Evolutionary conservation across 2,113 vertebrate genomes (phyloP), one percentile per base, ranked within the genome.

Genomic region (Platanista minor): DNA sequence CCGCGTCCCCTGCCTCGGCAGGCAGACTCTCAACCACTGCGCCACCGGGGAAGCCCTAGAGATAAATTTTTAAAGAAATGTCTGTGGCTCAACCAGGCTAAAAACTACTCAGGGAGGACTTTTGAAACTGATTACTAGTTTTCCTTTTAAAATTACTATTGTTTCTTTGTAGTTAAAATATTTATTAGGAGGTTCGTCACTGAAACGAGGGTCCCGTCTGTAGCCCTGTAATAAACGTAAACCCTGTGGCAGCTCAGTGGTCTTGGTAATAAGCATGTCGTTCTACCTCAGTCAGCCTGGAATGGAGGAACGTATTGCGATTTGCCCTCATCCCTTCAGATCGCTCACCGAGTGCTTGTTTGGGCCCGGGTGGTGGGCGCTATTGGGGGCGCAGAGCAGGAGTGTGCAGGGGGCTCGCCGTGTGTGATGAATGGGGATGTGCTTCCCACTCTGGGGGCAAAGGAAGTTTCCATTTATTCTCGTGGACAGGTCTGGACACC

Each of bases 141-240:
- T 87, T 87, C 36, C 27, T 80, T 90, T 95, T 71, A 66, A 90
- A 93, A 46, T 46, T 29, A 52, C 33, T 61, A 2, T 88, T 75
- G 64, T 93, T 85, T 96, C 64, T 85, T 89, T 46, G 5, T 41
- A n/a, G 33, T 85, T 86, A 67, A 87, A 92, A 5, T 27, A 59
- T 59, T 3, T 62, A 6, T n/a, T 67, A 87, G 67, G 52, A 66
- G 14, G 39, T n/a, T 90, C 87, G 9, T 90, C 89, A 54, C 80
- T 49, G 61, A 66, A 83, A 36, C 18, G 27, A 11, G 31, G 25
- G 6, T 46, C 72, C 74, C 15, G 1, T 57, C 18, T 80, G 21
- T 18, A 62, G 33, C 14, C 64, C 59, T 77, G 4, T 61, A 39
- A 31, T 18, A 90, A 85, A 78, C n/a, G 13, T 18, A 49, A 87